Evolutionary conservation across 2,888 invertebrate genomes (phyloP).

Genomic region (Nymphalis polychloros): DNA sequence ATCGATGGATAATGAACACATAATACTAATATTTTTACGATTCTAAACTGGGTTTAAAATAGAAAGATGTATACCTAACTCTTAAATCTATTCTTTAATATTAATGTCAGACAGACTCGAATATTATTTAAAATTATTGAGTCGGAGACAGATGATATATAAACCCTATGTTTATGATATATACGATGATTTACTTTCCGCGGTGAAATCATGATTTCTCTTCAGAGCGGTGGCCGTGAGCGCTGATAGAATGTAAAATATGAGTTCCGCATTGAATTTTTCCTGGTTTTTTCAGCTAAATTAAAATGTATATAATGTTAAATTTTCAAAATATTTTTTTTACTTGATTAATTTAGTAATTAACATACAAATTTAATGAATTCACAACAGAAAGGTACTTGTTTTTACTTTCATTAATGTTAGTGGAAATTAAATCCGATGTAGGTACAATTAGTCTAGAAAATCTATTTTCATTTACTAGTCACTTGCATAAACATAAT

Average conservation of each 20-base stretch:
- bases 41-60: neutral
- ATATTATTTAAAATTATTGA: constrained; percentile 39
- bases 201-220: constrained; percentile 41
- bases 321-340: neutral
- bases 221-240: constrained; percentile 32
- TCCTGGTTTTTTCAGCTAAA: constrained; percentile 22
- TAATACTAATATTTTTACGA: neutral
- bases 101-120: constrained; percentile 19
- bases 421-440: no score
- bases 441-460: no score
- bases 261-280: constrained; percentile 42
- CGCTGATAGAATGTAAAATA: constrained; percentile 40
- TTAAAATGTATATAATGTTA: constrained; percentile 1
- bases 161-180: constrained; percentile 44
- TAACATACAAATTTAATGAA: neutral
- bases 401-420: no score
- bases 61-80: neutral
- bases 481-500: no score
- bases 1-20: no score
- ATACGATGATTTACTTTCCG: constrained; percentile 43
- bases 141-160: constrained; percentile 40
- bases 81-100: constrained; percentile 27
- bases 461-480: no score
- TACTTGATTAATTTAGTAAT: neutral
- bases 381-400: no score